Evolutionary conservation across 1,140 invertebrate genomes (phyloP).

Genomic region (Teleogryllus occipitalis): DNA sequence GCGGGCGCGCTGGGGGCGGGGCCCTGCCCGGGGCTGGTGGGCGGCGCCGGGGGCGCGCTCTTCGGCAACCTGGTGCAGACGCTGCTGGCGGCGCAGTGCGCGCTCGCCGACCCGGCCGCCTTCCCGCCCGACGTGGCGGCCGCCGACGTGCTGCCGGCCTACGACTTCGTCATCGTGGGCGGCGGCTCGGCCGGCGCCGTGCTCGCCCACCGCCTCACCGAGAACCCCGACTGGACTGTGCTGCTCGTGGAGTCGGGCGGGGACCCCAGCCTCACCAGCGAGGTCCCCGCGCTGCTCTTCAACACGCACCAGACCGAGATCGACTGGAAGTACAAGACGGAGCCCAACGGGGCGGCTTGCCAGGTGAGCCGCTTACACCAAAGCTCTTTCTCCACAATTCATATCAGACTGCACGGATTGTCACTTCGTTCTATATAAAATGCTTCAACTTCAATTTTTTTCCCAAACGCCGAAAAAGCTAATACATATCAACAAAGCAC

Average conservation of each 20-base stretch:
- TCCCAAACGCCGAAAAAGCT: too few relatives aligned
- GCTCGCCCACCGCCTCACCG: constrained; percentile 48
- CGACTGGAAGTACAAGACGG: constrained; percentile 45
- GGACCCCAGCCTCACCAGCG: constrained; percentile 31
- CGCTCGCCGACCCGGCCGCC: constrained; percentile 27
- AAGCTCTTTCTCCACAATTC: too few relatives aligned
- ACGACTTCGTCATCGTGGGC: constrained; percentile 49
- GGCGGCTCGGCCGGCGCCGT: constrained; percentile 57
- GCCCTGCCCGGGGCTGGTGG: constrained; percentile 12
- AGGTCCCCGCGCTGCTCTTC: constrained; percentile 42
- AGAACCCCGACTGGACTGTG: constrained; percentile 42
- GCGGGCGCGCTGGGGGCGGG: constrained; percentile 27
- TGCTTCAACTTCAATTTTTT: too few relatives aligned
- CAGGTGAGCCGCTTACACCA: constrained; percentile 27
- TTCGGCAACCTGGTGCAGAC: constrained; percentile 40
- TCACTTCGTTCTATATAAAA: too few relatives aligned
- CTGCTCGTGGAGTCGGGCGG: constrained; percentile 51
- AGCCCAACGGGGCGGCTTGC: constrained; percentile 40
- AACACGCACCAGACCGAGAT: constrained; percentile 26
- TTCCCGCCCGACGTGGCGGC: constrained; percentile 43
- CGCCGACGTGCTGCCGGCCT: constrained; percentile 40
- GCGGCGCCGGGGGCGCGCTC: constrained; percentile 25
- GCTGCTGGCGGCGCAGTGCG: constrained; percentile 45
- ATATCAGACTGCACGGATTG: too few relatives aligned
- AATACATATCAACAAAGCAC: too few relatives aligned